Evolutionary conservation across 1,140 invertebrate genomes (phyloP), one percentile per base, ranked within the genome.

Genomic region (Drosophila parabipectinata): DNA sequence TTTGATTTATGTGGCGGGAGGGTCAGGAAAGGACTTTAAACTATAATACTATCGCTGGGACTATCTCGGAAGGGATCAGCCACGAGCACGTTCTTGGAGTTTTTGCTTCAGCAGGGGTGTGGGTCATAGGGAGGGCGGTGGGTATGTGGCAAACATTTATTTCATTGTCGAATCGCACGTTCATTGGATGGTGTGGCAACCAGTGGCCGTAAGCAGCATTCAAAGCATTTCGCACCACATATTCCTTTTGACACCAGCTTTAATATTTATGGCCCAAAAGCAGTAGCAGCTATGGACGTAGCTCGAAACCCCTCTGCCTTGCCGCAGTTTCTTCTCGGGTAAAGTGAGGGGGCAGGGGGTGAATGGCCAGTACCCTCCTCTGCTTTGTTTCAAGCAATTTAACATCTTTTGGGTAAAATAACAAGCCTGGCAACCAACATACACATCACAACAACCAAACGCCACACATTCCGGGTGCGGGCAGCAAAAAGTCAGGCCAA

Each of bases 321-420:
- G 15, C 47, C 14, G 24, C 32, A 37, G 10, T 37, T 37, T 37
- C 34, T 37, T 37, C 3, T 10, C 34, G 10, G 1, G 6, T 7
- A 28, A 28, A 10, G 34, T n/a, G 10, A 4, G 10, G 10, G 34
- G 34, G 18, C 18, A 18, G 18, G 34, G 9, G 32, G 26, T 28
- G 9, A 8, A n/a, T 55, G 15, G 7, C 37, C 57, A 62, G 58
- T 74, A 54, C 73, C 45, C 58, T 72, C 60, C 62, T 58, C 57
- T 69, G 63, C 69, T 87, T 87, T 88, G 79, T 79, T 88, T 88
- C 84, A 76, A 79, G 83, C 83, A 87, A 87, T 87, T 88, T 87
- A 87, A 87, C 83, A 87, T 83, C 83, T 87, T 87, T 88, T 87
- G 83, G 78, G 83, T 78, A 88, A 87, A 88, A 88, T 87, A 87